Evolutionary conservation across 1,140 invertebrate genomes (phyloP), one percentile per base, ranked within the genome.

Genomic region (Delia radicum): DNA sequence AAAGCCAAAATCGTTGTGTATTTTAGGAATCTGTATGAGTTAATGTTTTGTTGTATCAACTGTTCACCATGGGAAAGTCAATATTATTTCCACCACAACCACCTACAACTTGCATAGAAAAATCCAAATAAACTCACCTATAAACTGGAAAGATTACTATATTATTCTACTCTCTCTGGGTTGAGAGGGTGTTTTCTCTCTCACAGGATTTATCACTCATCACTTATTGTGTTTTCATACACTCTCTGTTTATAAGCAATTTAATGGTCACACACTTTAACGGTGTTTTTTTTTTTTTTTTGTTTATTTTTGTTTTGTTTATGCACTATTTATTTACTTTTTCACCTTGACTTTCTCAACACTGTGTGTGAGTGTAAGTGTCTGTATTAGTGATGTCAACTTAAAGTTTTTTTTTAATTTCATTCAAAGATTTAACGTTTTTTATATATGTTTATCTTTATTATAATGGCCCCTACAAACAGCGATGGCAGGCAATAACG

Each of bases 291-390:
- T 27, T 13, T 27, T 8, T 27, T 69, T n/a, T 69, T 69, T 69
- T 69, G 65, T 69, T 69, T 21, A 37, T 13, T 69, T n/a, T 65
- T 65, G 12, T 65, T 12, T 29, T 65, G 27, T 28, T n/a, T n/a
- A n/a, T n/a, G n/a, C n/a, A n/a, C n/a, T 29, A 15, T 28, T 13
- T 10, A 28, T 65, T 13, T 26, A 12, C 62, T 5, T 69, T 24
- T 21, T 69, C 29, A 69, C 65, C 65, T 37, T 69, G 65, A 69
- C 65, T 69, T 69, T 69, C 29, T 31, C 65, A 69, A 37, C 18
- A 33, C 29, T 18, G n/a, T n/a, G 15, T 55, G 1, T 21, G 21
- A 6, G 24, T 21, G 18, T 55, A n/a, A 21, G 48, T 55, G 42
- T n/a, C n/a, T n/a, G n/a, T n/a, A n/a, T n/a, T n/a, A n/a, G n/a